Evolutionary conservation across 2,888 invertebrate genomes (phyloP).

Genomic region (Bembecia ichneumoniformis): DNA sequence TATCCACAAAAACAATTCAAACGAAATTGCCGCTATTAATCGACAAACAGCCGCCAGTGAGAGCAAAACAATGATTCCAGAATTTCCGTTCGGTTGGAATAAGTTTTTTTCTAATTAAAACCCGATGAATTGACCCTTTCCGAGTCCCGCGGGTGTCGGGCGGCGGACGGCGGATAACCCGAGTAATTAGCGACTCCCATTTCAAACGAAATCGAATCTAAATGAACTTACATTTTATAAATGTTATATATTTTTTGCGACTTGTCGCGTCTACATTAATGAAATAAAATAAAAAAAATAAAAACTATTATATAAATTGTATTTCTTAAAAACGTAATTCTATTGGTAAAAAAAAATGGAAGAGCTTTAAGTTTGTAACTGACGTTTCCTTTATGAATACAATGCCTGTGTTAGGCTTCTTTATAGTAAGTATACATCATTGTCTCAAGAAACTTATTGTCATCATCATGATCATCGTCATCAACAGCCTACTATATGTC

Average conservation of each 20-base stretch:
- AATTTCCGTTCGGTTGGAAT: constrained; percentile 6
- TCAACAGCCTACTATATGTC: too few species aligned
- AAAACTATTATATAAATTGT: too few species aligned
- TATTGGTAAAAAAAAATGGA: too few species aligned
- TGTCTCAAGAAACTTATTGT: too few species aligned
- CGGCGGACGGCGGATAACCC: background rate
- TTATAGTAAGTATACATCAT: too few species aligned
- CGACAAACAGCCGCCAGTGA: constrained; percentile 6
- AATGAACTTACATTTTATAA: background rate
- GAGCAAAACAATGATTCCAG: constrained; percentile 8
- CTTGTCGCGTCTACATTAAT: too few species aligned
- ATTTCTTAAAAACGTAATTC: too few species aligned
- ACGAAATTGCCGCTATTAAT: background rate
- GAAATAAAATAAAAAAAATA: too few species aligned
- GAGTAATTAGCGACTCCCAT: constrained; percentile 21
- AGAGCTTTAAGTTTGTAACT: too few species aligned
- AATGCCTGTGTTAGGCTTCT: too few species aligned
- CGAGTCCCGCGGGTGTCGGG: background rate
- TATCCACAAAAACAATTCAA: constrained; percentile 3
- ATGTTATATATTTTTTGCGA: background rate
- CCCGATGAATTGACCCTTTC: constrained; percentile 18
- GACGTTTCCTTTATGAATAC: too few species aligned
- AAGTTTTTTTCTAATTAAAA: constrained; percentile 23
- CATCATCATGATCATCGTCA: too few species aligned
- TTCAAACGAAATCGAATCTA: constrained; percentile 4